A percentile compares a stretch with the other conserved stretches of the same genome.
These are phyloP conservation scores for Hippopotamyrus pictus DNA, from an alignment of 2,797 vertebrate genomes.

Conservation along the genomic window DNA sequence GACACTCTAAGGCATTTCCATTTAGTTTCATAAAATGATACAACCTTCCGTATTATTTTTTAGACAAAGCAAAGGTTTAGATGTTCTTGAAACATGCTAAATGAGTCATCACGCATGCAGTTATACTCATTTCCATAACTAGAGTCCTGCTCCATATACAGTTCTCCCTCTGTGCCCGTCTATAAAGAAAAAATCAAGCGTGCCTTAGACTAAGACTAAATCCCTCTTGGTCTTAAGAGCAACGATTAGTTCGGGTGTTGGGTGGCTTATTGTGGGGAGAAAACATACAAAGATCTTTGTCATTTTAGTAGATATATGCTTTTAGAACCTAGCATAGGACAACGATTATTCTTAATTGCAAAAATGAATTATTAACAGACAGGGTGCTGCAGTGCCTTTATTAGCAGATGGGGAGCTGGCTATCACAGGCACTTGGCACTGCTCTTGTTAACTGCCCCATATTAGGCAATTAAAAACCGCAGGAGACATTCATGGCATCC, in stretches of 20 bases:
- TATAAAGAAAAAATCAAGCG: neutral
- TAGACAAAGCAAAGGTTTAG: constrained; percentile 23
- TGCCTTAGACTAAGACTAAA: neutral
- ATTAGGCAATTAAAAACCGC: constrained; percentile 4
- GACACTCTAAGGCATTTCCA: neutral
- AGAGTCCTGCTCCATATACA: constrained; percentile 51
- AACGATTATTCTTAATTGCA: neutral
- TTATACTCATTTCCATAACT: constrained; percentile 46
- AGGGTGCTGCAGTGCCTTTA: constrained; percentile 35
- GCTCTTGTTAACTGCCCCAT: constrained; percentile 20
- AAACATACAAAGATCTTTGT: neutral
- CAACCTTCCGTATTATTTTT: constrained; percentile 1
- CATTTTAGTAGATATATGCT: neutral
- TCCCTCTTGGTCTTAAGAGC: neutral
- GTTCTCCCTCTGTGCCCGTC: neutral
- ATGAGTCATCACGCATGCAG: constrained; percentile 34
- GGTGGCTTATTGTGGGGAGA: neutral
- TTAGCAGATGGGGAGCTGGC: constrained; percentile 67
- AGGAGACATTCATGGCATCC: neutral
- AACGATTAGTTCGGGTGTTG: neutral
- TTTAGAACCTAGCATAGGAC: neutral
- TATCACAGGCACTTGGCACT: constrained; percentile 65
- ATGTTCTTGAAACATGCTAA: constrained; percentile 34
- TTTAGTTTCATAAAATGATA: neutral
- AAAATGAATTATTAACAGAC: neutral